Base-by-base conservation (phyloP, 1,140 invertebrate genomes). In the Drosophila sp. region DNA sequence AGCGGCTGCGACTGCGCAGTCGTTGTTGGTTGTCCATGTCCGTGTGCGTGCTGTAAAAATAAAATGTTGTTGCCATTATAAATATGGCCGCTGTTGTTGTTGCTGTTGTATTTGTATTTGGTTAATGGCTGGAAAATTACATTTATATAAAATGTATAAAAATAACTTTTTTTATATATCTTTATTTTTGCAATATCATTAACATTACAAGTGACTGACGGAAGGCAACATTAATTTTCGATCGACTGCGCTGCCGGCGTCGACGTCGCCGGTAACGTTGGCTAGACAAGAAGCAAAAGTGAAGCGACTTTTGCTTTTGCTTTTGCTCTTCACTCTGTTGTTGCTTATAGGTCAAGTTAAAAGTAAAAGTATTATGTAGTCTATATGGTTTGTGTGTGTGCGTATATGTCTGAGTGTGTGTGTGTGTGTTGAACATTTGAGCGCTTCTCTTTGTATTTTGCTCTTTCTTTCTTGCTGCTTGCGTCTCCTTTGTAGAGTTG, bases 331-430 rank as follows among this genome's bases (percentile, higher is more conserved):
- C 62, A 59, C 65, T 72, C 69, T 63, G 70, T 72, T 80, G 63
- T 45, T 57, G 63, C 81, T 87, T 87, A 87, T 87, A 89, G 83
- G 83, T 87, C 83, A 87, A 87, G 83, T 87, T 87, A 87, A 87
- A 87, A 87, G 83, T 87, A 87, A 87, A 87, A 87, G 83, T 87
- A 78, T 64, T 58, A 41, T 56, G 41, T 56, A 50, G 59, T 62
- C 34, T 51, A 29, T 36, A 7, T 56, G 34, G 13, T 59, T 14
- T 45, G 56, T 36, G 63, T 11, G 41, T 45, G 9, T 36, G 43
- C 21, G 57, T 29, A 7, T 11, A 21, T 56, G n/a, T n/a, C n/a
- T n/a, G n/a, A n/a, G 13, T 59, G 14, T 45, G 56, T 36, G 63
- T 11, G 41, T 45, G 9, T 36, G 43, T 21, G 57, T 29, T 56